Conservation (phyloP, 2,797 vertebrate species). For the Tapirus indicus region DNA sequence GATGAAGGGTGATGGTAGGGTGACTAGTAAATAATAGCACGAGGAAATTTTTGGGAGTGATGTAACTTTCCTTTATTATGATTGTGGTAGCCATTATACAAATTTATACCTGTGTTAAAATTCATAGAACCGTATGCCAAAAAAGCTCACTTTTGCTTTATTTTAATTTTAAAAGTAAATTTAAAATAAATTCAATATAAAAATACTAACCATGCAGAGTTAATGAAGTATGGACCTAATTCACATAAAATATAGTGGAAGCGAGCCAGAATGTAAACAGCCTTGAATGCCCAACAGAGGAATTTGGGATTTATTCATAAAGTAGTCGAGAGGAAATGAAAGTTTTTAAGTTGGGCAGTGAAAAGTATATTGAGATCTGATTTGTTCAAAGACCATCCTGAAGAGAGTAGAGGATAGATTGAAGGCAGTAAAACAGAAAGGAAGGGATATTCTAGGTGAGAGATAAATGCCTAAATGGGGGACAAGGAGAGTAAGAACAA, state of each 20-base stretch:
- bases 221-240: not conserved
- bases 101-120: not conserved
- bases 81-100: not conserved
- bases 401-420: not conserved
- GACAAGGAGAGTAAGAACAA: not conserved
- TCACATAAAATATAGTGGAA: not conserved
- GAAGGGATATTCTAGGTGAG: not conserved
- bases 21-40: not conserved
- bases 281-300: not conserved
- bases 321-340: not conserved
- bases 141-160: not conserved
- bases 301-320: conserved; percentile 29
- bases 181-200: not conserved
- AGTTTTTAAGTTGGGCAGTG: not conserved
- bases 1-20: not conserved
- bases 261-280: not conserved
- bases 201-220: not conserved
- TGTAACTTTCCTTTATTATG: conserved; percentile 8
- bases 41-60: not conserved
- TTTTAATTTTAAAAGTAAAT: not conserved
- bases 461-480: not conserved
- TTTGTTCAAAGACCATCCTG: not conserved
- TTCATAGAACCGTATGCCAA: not conserved
- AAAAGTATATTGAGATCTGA: conserved; percentile 14
- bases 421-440: not conserved